phyloP scores from a whole-genome alignment of 2,888 invertebrate species.

The Diarsia mendica region DNA sequence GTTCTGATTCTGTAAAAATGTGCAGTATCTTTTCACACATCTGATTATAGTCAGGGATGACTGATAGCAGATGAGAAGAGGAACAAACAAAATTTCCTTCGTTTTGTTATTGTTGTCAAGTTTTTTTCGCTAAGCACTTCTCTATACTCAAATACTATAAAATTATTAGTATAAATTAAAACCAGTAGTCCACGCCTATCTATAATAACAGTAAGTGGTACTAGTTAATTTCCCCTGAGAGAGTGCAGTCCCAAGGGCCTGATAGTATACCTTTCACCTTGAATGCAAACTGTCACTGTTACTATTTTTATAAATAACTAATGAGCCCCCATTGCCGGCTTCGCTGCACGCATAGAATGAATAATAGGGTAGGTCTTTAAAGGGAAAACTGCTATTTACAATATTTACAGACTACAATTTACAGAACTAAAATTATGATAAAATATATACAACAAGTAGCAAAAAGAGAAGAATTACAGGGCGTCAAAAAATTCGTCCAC shows the following conservation, averaged over 20 bases:
- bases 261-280: constrained; percentile 40
- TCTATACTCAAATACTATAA: not conserved
- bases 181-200: not conserved
- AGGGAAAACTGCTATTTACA: constrained; percentile 4
- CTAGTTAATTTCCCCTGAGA: constrained; percentile 25
- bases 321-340: constrained; percentile 1
- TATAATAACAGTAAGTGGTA: constrained; percentile 22
- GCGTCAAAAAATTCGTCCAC: no score
- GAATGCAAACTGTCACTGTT: constrained; percentile 18
- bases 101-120: not conserved
- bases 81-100: no score
- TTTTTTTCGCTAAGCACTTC: not conserved
- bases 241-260: constrained; percentile 6
- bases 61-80: no score
- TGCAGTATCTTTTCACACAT: no score
- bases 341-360: constrained; percentile 19
- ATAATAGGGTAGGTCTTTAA: not conserved
- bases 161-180: not conserved
- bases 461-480: no score
- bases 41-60: no score
- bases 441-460: no score
- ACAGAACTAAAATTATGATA: no score
- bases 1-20: no score
- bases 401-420: no score
- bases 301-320: constrained; percentile 30